A percentile compares a stretch with the other conserved stretches of the same genome.
Conservation (phyloP, 2,797 vertebrate genomes). For the Anniella stebbinsi region DNA sequence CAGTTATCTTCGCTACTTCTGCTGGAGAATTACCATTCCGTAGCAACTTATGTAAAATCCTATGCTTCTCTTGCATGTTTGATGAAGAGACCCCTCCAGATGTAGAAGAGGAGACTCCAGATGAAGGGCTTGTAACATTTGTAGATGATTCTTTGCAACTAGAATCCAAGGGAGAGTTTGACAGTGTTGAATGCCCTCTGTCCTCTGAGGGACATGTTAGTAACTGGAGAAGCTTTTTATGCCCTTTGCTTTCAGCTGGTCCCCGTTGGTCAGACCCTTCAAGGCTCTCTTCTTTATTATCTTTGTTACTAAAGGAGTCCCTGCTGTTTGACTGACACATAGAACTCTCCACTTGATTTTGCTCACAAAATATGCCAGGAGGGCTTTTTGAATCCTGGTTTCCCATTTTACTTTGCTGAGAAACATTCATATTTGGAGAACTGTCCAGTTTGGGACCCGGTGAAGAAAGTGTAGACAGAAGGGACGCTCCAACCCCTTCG, state of each 20-base stretch:
- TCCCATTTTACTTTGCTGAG: constrained; percentile 82
- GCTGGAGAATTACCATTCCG: constrained; percentile 97
- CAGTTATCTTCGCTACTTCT: constrained; percentile 97
- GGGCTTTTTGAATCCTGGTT: constrained; percentile 90
- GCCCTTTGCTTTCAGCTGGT: constrained; percentile 87
- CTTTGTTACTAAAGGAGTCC: constrained; percentile 83
- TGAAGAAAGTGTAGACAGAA: constrained; percentile 92
- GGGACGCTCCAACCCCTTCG: constrained; percentile 94
- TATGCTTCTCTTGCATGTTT: constrained; percentile 93
- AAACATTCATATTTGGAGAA: constrained; percentile 89
- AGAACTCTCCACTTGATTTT: constrained; percentile 86
- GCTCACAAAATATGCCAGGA: constrained; percentile 83
- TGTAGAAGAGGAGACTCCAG: constrained; percentile 91
- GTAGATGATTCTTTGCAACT: constrained; percentile 86
- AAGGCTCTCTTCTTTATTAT: constrained; percentile 78
- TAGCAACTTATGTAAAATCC: constrained; percentile 97
- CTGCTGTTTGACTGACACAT: constrained; percentile 90
- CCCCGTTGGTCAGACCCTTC: constrained; percentile 84
- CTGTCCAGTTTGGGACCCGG: constrained; percentile 91
- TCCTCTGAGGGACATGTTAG: constrained; percentile 95
- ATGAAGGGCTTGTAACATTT: constrained; percentile 89
- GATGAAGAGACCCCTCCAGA: constrained; percentile 84
- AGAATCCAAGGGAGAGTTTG: constrained; percentile 82
- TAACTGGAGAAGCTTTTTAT: constrained; percentile 96
- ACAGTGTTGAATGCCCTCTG: constrained; percentile 79